Conservation (phyloP, 2,797 vertebrate genomes). For the Acridotheres tristis region DNA sequence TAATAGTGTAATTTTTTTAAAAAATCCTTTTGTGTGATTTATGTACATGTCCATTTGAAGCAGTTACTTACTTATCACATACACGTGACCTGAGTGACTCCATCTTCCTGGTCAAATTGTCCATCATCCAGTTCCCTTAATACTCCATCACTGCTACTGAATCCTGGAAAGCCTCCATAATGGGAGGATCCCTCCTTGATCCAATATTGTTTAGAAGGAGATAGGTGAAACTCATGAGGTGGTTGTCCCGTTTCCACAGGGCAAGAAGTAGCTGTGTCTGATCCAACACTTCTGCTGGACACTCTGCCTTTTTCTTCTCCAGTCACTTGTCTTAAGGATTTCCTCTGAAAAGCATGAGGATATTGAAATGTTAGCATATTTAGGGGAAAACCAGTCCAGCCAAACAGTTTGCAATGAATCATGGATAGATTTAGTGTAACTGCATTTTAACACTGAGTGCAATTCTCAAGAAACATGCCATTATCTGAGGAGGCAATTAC, state of each 20-base stretch:
- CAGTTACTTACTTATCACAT: slow-evolving; percentile 79
- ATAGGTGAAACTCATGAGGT: slow-evolving; percentile 29
- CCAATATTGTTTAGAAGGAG: slow-evolving; percentile 65
- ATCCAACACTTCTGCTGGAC: slow-evolving; percentile 59
- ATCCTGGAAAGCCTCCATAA: slow-evolving; percentile 80
- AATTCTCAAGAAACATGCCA: background rate
- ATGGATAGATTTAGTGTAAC: background rate
- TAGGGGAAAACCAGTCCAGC: background rate
- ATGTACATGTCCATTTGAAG: slow-evolving; percentile 40
- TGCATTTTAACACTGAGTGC: background rate
- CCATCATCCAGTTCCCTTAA: slow-evolving; percentile 90
- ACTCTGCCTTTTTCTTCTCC: slow-evolving; percentile 64
- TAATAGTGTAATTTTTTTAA: background rate
- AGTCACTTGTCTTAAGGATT: slow-evolving; percentile 51
- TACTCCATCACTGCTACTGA: slow-evolving; percentile 81
- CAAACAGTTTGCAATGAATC: background rate
- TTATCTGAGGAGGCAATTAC: background rate
- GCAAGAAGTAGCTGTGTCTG: slow-evolving; percentile 36
- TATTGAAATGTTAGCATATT: background rate
- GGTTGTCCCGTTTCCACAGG: background rate
- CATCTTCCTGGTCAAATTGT: slow-evolving; percentile 92
- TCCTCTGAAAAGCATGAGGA: slow-evolving; percentile 73
- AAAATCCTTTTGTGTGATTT: background rate
- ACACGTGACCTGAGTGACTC: slow-evolving; percentile 92
- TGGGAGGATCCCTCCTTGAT: slow-evolving; percentile 43